A percentile compares a stretch with the other conserved stretches of the same genome.
Evolutionary conservation across 2,888 invertebrate genomes (phyloP).

Genomic region (Nymphalis urticae): DNA sequence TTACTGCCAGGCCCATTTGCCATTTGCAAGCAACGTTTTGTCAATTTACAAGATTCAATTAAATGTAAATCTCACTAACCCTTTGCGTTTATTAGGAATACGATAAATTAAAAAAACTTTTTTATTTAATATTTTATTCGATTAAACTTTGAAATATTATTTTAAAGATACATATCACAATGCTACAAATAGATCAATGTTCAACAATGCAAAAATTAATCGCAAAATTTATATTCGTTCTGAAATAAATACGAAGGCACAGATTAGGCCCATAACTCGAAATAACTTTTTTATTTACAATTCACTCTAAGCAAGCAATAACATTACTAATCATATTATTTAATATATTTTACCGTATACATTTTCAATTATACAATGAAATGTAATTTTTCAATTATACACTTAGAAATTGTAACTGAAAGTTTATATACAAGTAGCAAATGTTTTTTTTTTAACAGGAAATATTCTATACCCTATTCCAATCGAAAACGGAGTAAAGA

Average conservation of each 20-base stretch:
- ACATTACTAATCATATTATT: background rate
- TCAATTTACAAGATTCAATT: no score
- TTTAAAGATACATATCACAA: background rate
- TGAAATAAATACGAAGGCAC: conserved; percentile 1
- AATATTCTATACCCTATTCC: no score
- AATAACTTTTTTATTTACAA: background rate
- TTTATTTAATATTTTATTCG: background rate
- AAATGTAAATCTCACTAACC: no score
- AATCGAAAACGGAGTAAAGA: no score
- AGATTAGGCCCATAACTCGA: background rate
- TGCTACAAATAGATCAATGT: background rate
- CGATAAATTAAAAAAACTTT: background rate
- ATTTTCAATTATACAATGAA: no score
- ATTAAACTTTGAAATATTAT: background rate
- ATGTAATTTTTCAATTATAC: no score
- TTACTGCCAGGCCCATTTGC: no score
- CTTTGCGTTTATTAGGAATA: no score
- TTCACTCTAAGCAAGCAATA: background rate
- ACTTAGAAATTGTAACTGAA: no score
- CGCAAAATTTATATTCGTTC: background rate
- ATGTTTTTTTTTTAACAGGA: no score
- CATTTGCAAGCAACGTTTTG: no score
- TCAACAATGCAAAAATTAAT: background rate
- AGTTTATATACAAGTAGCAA: no score
- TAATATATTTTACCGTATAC: background rate